phyloP scores from a whole-genome alignment of 2,888 invertebrate genomes.

The Drosophila subquinaria region DNA sequence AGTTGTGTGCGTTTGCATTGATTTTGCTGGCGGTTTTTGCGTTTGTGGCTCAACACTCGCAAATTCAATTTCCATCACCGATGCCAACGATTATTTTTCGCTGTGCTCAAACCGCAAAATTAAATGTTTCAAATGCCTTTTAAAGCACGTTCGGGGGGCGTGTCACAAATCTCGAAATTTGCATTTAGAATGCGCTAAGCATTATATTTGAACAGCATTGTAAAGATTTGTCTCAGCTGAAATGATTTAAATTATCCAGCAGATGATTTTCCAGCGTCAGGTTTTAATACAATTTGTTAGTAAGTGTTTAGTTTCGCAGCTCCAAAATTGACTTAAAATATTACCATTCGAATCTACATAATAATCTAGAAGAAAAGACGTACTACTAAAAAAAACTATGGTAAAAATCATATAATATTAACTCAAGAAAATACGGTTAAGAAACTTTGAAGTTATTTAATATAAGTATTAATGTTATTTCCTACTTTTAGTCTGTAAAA shows the following conservation, averaged over 20 bases:
- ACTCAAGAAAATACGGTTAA: no score
- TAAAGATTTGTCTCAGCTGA: neutral
- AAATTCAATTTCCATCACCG: constrained; percentile 72
- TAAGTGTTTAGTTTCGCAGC: neutral
- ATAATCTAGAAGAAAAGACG: no score
- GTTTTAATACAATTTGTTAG: neutral
- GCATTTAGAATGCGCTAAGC: neutral
- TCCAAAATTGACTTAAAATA: neutral
- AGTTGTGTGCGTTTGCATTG: constrained; percentile 50
- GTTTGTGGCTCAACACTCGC: constrained; percentile 64
- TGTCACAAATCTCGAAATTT: neutral
- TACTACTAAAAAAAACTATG: no score
- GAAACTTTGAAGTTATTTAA: no score
- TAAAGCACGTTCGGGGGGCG: constrained; percentile 11
- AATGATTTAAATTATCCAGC: neutral
- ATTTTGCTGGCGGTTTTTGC: constrained; percentile 70
- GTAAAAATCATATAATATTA: no score
- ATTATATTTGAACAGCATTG: neutral
- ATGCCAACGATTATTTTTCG: constrained; percentile 58
- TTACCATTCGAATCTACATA: no score
- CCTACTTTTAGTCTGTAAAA: no score
- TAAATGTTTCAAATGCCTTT: constrained; percentile 57
- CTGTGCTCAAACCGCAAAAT: constrained; percentile 57
- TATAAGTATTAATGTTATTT: no score
- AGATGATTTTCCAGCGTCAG: neutral